Base-by-base conservation (phyloP, 2,888 invertebrate genomes). In the Toxonevra muliebris region DNA sequence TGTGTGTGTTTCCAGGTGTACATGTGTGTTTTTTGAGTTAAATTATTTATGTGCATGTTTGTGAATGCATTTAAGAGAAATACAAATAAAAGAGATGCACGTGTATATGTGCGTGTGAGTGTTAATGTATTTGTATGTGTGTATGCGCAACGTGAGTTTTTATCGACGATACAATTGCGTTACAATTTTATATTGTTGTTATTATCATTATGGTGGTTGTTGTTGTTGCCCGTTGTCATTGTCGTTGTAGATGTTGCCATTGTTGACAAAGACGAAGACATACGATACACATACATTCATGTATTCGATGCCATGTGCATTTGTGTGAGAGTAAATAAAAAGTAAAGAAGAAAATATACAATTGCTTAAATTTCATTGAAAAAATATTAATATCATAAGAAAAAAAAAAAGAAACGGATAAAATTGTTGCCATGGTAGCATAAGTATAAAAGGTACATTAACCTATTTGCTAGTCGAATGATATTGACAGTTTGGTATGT, bases 71-170 rank as follows among this genome's bases (percentile, higher is more conserved):
- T 42, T 42, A 40, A 20, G 55, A 55, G 55, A 20, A 19, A 48
- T 48, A 13, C 15, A n/a, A 48, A n/a, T 57, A 30, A 2, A 30
- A 30, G 7, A 30, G 30, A 30, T 30, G 7, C 30, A 30, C 30
- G 30, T 30, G 59, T 50, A 67, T 43, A 40, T 68, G 59, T 40
- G 55, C 30, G 41, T 79, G 76, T 79, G 75, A n/a, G n/a, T n/a
- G n/a, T n/a, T n/a, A n/a, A n/a, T 63, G 58, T 65, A 63, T 57
- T 17, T 43, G n/a, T 43, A 17, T 57, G 59, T 40, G 55, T 45
- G 41, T 79, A 76, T 79, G 75, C 77, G 79, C 74, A 79, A 79
- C 78, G 76, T 80, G 80, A 79, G 77, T 77, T 75, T 74, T 72
- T 30, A 30, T 30, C 30, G 30, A 30, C 30, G 30, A 30, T 30